These are phyloP conservation scores for Brachionus koreanus DNA, from an alignment of 1,140 invertebrate genomes.

Conservation along the genomic window DNA sequence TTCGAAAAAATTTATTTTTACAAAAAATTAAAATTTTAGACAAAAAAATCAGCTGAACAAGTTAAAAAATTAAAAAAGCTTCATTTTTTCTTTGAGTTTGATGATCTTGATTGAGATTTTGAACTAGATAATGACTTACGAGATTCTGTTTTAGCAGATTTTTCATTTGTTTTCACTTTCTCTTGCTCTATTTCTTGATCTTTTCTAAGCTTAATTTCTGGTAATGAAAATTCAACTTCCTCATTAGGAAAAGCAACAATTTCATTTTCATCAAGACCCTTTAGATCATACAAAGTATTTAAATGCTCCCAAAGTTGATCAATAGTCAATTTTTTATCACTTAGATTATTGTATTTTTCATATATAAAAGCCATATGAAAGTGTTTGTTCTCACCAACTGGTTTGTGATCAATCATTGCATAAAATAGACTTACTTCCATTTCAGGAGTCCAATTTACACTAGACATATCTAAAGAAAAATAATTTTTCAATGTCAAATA, in stretches of 20 bases:
- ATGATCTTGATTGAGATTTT: not conserved
- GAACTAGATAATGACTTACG: not conserved
- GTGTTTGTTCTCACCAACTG: conserved; percentile 32
- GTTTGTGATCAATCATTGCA: conserved; percentile 44
- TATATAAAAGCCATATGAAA: conserved; percentile 44
- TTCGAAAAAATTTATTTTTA: no score
- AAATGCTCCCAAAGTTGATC: conserved; percentile 38
- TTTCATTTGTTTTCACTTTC: not conserved
- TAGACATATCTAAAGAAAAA: not conserved
- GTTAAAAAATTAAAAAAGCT: not conserved
- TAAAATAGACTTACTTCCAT: conserved; percentile 43
- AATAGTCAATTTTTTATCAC: conserved; percentile 30
- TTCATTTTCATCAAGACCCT: conserved; percentile 41
- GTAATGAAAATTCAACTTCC: conserved; percentile 21
- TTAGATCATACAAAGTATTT: conserved; percentile 24
- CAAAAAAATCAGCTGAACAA: not conserved
- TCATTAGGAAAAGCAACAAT: conserved; percentile 37
- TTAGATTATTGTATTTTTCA: conserved; percentile 42
- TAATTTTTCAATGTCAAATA: not conserved
- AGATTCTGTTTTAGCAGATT: not conserved
- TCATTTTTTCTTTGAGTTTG: not conserved
- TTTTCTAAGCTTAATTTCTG: not conserved
- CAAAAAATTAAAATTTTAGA: no score
- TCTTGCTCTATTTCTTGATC: not conserved
- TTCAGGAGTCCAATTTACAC: conserved; percentile 19